phyloP scores from a whole-genome alignment of 2,113 vertebrate genomes.

The Aramus guarauna region DNA sequence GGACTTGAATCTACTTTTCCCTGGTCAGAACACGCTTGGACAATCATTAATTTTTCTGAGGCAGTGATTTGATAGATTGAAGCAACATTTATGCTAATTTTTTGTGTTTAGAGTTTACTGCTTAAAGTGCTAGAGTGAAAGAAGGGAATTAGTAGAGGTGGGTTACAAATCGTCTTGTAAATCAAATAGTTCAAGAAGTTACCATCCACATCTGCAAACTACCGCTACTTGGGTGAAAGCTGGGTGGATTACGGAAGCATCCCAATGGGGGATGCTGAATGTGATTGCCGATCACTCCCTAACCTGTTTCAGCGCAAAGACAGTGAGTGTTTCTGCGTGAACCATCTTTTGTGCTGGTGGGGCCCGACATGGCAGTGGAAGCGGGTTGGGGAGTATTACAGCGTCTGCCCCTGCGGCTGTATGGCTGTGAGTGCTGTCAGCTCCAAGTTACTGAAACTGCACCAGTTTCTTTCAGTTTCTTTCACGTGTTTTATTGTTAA shows the following conservation, averaged over 20 bases:
- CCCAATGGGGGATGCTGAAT: not conserved
- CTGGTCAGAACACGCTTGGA: not conserved
- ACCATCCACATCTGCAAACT: fast-evolving
- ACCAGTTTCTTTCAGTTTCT: too few species aligned
- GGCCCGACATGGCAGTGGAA: not conserved
- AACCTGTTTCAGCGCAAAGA: not conserved
- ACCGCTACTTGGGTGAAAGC: not conserved
- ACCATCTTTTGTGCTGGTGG: not conserved
- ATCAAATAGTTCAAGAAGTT: not conserved
- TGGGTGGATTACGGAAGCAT: not conserved
- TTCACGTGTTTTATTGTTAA: not conserved
- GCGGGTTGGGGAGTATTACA: not conserved
- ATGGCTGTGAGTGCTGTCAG: not conserved
- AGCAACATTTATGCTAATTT: not conserved
- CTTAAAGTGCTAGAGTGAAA: not conserved
- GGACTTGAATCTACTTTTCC: not conserved
- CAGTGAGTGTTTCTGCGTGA: not conserved
- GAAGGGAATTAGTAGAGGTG: not conserved
- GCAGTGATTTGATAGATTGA: not conserved
- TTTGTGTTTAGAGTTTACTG: not conserved
- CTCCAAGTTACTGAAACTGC: not conserved
- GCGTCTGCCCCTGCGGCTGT: not conserved
- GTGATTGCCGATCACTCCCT: not conserved
- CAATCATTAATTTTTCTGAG: not conserved
- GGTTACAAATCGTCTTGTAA: not conserved